Base-by-base conservation (phyloP, 2,113 vertebrate species). In the Sebastes schlegelii region DNA sequence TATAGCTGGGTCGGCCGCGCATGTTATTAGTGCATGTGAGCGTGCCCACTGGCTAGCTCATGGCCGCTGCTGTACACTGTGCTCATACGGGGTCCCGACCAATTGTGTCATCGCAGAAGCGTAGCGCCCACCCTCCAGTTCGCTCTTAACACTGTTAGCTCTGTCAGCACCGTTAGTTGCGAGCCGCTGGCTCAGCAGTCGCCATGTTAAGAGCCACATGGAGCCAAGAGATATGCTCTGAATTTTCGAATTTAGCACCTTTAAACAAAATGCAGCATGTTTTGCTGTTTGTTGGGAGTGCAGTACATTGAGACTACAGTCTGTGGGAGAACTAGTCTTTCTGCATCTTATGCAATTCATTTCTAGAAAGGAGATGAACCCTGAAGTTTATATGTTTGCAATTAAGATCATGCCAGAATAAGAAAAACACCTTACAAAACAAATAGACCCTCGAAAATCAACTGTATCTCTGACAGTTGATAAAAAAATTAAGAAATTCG, bases 261-360 rank as follows among this genome's bases (percentile, higher is more conserved):
- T 60, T 34, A 26, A 60, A 60, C 4, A 60, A 61, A 69, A 78
- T 51, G 12, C 45, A 11, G 45, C 65, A 42, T 61, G 65, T 61
- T 70, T 70, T 8, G 13, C 40, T 79, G 57, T 61, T 43, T 51
- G 23, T 42, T 76, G 71, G 1, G 63, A 23, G 23, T 46, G 54
- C 16, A 8, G 43, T 34, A 48, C 6, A 62, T 5, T 23, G 12
- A n/a, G 10, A 48, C 14, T 12, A n/a, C 43, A 51, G 17, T 48
- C 26, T 11, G 40, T 6, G 7, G 48, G 26, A 40, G 21, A 63
- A 17, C 34, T 23, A 4, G n/a, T 70, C 34, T 52, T 13, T 45
- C 34, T 16, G 1, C 11, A 2, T 55, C 8, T 55, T 46, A 10
- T 45, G 8, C 4, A 57, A n/a, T 14, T 6, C 4, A 19, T 57